A percentile compares a stretch with the other conserved stretches of the same genome.
Conservation (phyloP, 2,113 vertebrate species). For the Saccopteryx leptura region DNA sequence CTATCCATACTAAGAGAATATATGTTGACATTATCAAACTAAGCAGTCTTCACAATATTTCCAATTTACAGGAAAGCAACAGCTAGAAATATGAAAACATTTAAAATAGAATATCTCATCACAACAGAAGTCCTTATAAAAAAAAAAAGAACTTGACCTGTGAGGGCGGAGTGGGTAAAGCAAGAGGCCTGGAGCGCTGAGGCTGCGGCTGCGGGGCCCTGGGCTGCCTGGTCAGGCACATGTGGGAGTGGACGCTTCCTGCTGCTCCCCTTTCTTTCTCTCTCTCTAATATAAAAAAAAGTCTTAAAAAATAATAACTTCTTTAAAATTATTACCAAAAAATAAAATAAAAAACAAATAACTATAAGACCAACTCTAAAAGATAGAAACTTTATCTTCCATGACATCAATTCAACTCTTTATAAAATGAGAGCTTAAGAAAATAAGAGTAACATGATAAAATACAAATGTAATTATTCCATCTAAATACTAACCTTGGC, state of each 20-base stretch:
- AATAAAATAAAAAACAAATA: conserved; percentile 16
- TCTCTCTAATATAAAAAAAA: no score
- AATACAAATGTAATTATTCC: conserved; percentile 54
- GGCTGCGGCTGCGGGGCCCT: no score
- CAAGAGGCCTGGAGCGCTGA: no score
- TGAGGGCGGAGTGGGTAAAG: no score
- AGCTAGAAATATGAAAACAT: conserved; percentile 35
- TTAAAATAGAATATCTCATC: neutral
- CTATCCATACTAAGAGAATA: neutral
- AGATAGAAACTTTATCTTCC: neutral
- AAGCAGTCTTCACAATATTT: neutral
- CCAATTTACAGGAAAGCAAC: neutral
- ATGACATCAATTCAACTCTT: neutral
- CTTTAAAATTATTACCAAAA: conserved; percentile 17
- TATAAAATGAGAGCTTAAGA: neutral
- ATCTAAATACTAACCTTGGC: conserved; percentile 36
- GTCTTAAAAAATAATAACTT: neutral
- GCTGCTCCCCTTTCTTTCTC: no score
- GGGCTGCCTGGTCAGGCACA: no score
- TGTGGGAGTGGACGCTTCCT: no score
- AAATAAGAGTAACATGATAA: neutral
- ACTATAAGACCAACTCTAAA: neutral
- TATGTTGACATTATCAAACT: neutral
- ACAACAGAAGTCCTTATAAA: conserved; percentile 24
- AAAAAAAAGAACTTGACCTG: neutral